phyloP scores from a whole-genome alignment of 2,888 invertebrate species.

The Pheosia gnoma region DNA sequence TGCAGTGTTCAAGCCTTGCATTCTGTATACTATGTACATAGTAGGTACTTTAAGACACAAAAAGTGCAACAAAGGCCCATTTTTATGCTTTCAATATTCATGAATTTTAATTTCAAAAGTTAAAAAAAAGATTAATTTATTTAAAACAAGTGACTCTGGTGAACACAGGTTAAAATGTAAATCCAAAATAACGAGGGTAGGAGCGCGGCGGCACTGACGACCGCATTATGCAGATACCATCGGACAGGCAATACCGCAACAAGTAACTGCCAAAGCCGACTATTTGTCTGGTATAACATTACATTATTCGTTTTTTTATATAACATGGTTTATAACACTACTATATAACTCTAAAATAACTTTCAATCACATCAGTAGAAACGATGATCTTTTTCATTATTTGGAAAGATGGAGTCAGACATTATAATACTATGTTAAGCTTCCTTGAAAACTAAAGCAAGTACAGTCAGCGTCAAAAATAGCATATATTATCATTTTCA shows the following conservation, averaged over 20 bases:
- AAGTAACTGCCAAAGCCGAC: slow-evolving; percentile 69
- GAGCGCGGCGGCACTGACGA: slow-evolving; percentile 55
- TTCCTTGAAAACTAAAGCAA: no score
- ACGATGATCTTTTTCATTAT: no score
- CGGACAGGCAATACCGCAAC: slow-evolving; percentile 77
- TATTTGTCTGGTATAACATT: slow-evolving; percentile 36
- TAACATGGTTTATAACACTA: no score
- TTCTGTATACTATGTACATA: no score
- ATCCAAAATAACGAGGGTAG: slow-evolving; percentile 68
- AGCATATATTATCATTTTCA: neutral
- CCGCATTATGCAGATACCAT: slow-evolving; percentile 79
- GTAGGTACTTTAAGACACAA: no score
- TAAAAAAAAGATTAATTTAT: slow-evolving; percentile 54
- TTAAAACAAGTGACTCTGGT: slow-evolving; percentile 59
- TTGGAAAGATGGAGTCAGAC: no score
- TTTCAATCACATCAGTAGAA: no score
- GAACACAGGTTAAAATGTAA: slow-evolving; percentile 70
- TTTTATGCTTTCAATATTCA: no score
- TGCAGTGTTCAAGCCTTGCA: neutral
- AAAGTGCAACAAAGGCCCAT: no score
- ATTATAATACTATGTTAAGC: no score
- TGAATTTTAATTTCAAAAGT: neutral
- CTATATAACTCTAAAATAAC: no score
- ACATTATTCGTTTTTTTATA: neutral
- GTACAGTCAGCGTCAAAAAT: no score